Evolutionary conservation across 2,888 invertebrate genomes (phyloP).

Genomic region (Ptychoptera contaminata): DNA sequence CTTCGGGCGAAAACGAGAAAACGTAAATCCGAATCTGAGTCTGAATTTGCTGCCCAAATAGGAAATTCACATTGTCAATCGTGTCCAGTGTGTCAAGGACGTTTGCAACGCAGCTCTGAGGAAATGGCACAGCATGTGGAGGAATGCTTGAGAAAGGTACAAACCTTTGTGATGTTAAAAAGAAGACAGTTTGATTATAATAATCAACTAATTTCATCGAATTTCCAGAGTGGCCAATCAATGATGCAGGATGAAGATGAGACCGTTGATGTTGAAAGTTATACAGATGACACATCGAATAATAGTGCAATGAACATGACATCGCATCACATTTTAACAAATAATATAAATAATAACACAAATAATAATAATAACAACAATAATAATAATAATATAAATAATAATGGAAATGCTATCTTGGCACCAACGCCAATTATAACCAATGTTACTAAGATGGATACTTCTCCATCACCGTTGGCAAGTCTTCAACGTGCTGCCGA

Average conservation of each 20-base stretch:
- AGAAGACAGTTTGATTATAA: neutral
- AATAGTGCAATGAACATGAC: conserved; percentile 18
- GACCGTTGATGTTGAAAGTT: conserved; percentile 49
- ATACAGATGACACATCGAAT: conserved; percentile 30
- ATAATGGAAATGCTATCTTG: neutral
- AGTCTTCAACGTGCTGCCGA: neutral
- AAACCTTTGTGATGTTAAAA: conserved; percentile 1
- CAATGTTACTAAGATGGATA: neutral
- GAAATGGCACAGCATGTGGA: conserved; percentile 48
- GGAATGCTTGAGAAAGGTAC: conserved; percentile 41
- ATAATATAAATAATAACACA: conserved; percentile 5
- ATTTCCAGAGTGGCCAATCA: conserved; percentile 17
- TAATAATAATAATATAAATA: conserved; percentile 5
- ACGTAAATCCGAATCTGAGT: conserved; percentile 38
- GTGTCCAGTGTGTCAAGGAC: conserved; percentile 50
- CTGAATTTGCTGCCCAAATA: conserved; percentile 3
- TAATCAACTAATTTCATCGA: neutral
- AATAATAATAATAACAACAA: conserved; percentile 8
- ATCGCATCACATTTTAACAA: conserved; percentile 4
- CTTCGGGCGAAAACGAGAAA: conserved; percentile 48
- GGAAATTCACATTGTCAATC: conserved; percentile 30
- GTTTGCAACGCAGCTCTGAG: conserved; percentile 37
- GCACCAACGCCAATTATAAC: neutral
- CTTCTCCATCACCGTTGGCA: neutral
- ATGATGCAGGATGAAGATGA: conserved; percentile 43